Percentiles rank a stretch among this genome's conserved stretches.
Conservation (phyloP, 2,797 vertebrate species). For the Sparus aurata region DNA sequence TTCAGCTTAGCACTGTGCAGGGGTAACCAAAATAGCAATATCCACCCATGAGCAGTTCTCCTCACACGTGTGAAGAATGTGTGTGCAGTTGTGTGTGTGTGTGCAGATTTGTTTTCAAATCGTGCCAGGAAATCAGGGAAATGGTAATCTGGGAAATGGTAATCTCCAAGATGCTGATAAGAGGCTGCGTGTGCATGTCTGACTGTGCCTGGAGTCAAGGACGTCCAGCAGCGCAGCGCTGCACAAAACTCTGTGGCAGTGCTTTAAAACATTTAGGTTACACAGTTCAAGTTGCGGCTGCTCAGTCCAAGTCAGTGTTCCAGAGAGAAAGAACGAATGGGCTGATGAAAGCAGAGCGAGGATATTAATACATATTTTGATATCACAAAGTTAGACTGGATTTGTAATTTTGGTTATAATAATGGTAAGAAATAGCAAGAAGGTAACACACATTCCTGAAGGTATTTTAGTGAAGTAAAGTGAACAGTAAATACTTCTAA, state of each 20-base stretch:
- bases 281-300: not conserved
- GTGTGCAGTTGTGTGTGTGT: not conserved
- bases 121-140: slow-evolving; percentile 24
- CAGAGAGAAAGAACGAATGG: not conserved
- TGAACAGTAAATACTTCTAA: not conserved
- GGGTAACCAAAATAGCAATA: slow-evolving; percentile 55
- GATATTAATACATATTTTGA: not conserved
- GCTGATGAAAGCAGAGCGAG: not conserved
- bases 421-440: not conserved
- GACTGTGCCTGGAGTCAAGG: slow-evolving; percentile 50
- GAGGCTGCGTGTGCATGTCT: slow-evolving; percentile 25
- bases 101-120: slow-evolving; percentile 26
- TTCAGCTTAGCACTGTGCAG: slow-evolving; percentile 32
- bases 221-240: slow-evolving; percentile 1
- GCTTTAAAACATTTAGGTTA: slow-evolving; percentile 6
- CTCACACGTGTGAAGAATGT: not conserved
- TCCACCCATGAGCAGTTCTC: slow-evolving; percentile 35
- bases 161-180: slow-evolving; percentile 54
- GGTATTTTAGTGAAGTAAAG: not conserved
- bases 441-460: not conserved
- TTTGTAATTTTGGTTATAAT: too few species aligned
- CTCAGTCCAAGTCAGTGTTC: not conserved
- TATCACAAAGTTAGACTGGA: not conserved
- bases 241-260: not conserved
- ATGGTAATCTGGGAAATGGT: slow-evolving; percentile 26